Percentiles rank a stretch among this genome's conserved stretches.
Evolutionary conservation across 2,113 vertebrate genomes (phyloP).

Genomic region (Nothocercus nigrocapillus): DNA sequence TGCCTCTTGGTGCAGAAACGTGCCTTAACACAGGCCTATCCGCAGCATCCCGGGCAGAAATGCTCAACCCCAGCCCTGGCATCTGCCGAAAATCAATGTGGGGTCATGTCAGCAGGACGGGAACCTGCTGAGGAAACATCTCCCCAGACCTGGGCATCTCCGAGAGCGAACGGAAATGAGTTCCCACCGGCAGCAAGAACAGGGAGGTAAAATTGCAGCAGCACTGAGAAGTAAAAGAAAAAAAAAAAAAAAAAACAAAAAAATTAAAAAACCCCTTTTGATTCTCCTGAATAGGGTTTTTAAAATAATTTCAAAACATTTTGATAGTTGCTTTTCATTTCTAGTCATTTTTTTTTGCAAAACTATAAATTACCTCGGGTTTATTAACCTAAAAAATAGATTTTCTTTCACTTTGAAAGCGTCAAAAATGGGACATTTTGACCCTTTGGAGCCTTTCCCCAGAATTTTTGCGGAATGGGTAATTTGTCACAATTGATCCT

Average conservation of each 20-base stretch:
- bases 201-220: background rate
- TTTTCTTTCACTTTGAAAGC: constrained; percentile 21
- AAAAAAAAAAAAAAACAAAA: background rate
- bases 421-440: constrained; percentile 48
- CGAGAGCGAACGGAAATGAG: background rate
- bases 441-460: constrained; percentile 33
- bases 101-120: background rate
- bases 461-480: constrained; percentile 36
- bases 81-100: background rate
- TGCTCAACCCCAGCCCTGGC: background rate
- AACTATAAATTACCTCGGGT: constrained; percentile 48
- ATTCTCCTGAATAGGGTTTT: background rate
- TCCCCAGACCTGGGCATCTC: background rate
- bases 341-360: constrained; percentile 22
- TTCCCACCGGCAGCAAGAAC: background rate
- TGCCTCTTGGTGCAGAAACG: too few species aligned
- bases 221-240: background rate
- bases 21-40: background rate
- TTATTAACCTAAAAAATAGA: constrained; percentile 56
- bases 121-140: background rate
- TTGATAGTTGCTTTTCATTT: constrained; percentile 57
- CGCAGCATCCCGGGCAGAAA: background rate
- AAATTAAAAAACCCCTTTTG: background rate
- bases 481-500: constrained; percentile 62
- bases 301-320: constrained; percentile 51